Evolutionary conservation across 2,888 invertebrate species (phyloP).

Genomic region (Trachelus troglodyta): DNA sequence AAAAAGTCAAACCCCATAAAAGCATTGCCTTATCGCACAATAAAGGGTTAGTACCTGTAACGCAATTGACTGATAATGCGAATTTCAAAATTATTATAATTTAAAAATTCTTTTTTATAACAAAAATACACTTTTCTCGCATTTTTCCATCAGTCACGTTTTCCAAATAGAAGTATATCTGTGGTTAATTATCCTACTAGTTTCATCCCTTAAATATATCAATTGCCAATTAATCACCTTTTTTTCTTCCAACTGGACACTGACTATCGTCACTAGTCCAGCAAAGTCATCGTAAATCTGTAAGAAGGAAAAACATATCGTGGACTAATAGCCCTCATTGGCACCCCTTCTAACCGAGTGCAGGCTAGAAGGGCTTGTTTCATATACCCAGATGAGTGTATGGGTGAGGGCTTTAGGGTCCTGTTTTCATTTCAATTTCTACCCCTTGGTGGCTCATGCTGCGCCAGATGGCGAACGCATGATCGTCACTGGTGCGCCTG

Average conservation of each 20-base stretch:
- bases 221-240: background rate
- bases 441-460: constrained; percentile 49
- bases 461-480: constrained; percentile 58
- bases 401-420: constrained; percentile 17
- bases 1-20: too few relatives aligned
- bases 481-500: constrained; percentile 35
- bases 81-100: too few relatives aligned
- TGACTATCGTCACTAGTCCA: background rate
- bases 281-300: constrained; percentile 44
- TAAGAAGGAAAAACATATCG: constrained; percentile 64
- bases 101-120: background rate
- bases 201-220: background rate
- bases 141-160: background rate
- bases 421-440: constrained; percentile 66
- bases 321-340: constrained; percentile 66
- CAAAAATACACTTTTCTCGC: too few relatives aligned
- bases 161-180: background rate
- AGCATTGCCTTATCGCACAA: too few relatives aligned
- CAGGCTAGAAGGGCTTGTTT: constrained; percentile 29
- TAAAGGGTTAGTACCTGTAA: background rate
- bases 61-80: background rate
- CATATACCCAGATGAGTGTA: background rate
- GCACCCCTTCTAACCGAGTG: constrained; percentile 52
- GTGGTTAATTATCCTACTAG: background rate
- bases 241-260: background rate